Conservation (phyloP, 1,140 invertebrate species). For the Venturia canescens region DNA sequence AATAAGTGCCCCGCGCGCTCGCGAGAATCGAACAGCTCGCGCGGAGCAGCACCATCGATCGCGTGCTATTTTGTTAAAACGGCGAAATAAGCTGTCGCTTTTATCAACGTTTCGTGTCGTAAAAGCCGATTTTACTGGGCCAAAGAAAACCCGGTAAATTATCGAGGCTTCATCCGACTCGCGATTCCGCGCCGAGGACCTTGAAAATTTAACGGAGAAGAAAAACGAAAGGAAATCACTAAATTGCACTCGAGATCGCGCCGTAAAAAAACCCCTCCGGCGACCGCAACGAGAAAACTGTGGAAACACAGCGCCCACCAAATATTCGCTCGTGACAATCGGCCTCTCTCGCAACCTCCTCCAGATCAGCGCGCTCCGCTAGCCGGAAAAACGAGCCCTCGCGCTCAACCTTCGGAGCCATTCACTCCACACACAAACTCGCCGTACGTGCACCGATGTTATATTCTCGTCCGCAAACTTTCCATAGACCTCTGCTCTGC, state of each 20-base stretch:
- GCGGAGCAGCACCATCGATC: no score
- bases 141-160: not conserved
- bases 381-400: conserved; percentile 42
- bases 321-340: conserved; percentile 40
- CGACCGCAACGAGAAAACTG: not conserved
- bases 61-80: not conserved
- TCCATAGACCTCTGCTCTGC: conserved; percentile 1
- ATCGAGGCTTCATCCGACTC: not conserved
- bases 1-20: no score
- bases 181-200: not conserved
- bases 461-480: not conserved
- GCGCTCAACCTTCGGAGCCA: not conserved
- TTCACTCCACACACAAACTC: not conserved
- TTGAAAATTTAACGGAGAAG: not conserved
- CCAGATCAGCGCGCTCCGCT: conserved; percentile 40
- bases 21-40: no score
- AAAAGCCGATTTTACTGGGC: no score
- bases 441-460: not conserved
- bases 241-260: not conserved
- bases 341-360: conserved; percentile 39
- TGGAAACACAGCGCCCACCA: conserved; percentile 28
- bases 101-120: not conserved
- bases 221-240: conserved; percentile 3
- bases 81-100: no score
- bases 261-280: not conserved